Evolutionary conservation across 1,140 invertebrate species (phyloP), one percentile per base, ranked within the genome.

Genomic region (Penaeus japonicus): DNA sequence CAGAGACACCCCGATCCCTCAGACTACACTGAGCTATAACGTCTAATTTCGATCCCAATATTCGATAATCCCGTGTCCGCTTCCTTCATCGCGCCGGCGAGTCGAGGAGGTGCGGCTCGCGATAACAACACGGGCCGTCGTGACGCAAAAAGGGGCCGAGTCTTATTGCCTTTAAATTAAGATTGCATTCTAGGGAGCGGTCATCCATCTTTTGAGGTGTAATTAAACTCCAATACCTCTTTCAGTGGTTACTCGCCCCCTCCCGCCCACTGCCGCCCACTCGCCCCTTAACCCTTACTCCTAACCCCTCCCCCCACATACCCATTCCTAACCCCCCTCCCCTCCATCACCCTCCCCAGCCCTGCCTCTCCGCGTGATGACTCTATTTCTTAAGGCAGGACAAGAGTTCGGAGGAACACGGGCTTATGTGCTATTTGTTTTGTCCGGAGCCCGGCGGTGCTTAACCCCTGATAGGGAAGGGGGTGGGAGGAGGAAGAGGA

Each of bases 161-260:
- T 18, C 59, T 87, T 78, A 81, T 87, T 55, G 78, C 78, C 85
- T 87, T 70, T 87, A 87, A 87, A 87, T 87, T 87, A 87, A 87
- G 85, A 87, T 87, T 82, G 85, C 79, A 82, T 87, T 87, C 24
- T 70, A 82, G 79, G 78, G 78, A 73, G 85, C 39, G 78, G 65
- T 47, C 39, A 87, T 87, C 75, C 85, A 75, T 87, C 85, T 87
- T 87, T 53, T 82, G 57, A 82, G 85, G 59, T 81, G 47, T 87
- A 87, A 87, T 87, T 87, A 87, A 73, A 82, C 79, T 87, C 85
- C 78, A 73, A 87, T 87, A 82, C 78, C 30, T 87, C 85, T 87
- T 87, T 82, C 85, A 87, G 78, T 87, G 79, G 78, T 78, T 35
- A 57, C 79, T 39, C 84, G 70, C 75, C 39, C 17, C 79, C 47